Percentiles rank a stretch among this genome's conserved stretches.
Evolutionary conservation across 2,113 vertebrate genomes (phyloP).

Genomic region (Entelurus aequoreus): DNA sequence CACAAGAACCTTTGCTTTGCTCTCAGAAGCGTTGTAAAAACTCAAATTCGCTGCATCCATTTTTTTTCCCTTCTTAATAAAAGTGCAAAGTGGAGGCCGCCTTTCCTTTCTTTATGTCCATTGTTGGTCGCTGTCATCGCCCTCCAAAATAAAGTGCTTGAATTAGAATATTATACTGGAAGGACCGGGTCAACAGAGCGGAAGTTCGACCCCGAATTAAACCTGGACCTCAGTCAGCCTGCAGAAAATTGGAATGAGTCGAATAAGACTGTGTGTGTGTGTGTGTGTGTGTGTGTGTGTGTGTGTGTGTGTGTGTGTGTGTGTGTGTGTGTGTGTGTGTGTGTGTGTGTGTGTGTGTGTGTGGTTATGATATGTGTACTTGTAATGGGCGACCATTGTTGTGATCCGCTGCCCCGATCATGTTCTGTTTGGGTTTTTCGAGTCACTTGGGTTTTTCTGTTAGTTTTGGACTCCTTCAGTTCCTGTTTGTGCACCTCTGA

Average conservation of each 20-base stretch:
- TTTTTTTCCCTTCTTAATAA: slow-evolving; percentile 44
- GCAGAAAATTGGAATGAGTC: slow-evolving; percentile 5
- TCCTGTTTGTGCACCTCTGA: too few species aligned
- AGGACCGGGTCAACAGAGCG: not conserved
- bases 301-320: too few species aligned
- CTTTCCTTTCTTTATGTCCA: slow-evolving; percentile 73
- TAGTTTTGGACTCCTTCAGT: too few species aligned
- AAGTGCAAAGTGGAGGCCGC: slow-evolving; percentile 16
- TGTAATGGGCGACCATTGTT: too few species aligned
- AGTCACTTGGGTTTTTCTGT: too few species aligned
- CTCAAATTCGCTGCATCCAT: slow-evolving; percentile 50
- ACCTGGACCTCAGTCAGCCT: slow-evolving; percentile 19
- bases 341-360: too few species aligned
- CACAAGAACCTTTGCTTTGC: slow-evolving; percentile 63
- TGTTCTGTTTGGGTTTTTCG: too few species aligned
- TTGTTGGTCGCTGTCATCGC: slow-evolving; percentile 59
- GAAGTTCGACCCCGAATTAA: slow-evolving; percentile 8
- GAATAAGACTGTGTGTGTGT: slow-evolving; percentile 20
- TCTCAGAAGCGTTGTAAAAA: slow-evolving; percentile 52
- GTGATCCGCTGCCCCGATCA: too few species aligned
- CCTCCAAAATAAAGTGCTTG: slow-evolving; percentile 34
- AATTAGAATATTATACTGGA: slow-evolving; percentile 44
- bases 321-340: too few species aligned
- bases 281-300: too few species aligned
- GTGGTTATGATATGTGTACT: too few species aligned